A percentile compares a stretch with the other conserved stretches of the same genome.
These are phyloP conservation scores for Neostethus bicornis DNA, from an alignment of 2,797 vertebrate genomes.

Conservation along the genomic window DNA sequence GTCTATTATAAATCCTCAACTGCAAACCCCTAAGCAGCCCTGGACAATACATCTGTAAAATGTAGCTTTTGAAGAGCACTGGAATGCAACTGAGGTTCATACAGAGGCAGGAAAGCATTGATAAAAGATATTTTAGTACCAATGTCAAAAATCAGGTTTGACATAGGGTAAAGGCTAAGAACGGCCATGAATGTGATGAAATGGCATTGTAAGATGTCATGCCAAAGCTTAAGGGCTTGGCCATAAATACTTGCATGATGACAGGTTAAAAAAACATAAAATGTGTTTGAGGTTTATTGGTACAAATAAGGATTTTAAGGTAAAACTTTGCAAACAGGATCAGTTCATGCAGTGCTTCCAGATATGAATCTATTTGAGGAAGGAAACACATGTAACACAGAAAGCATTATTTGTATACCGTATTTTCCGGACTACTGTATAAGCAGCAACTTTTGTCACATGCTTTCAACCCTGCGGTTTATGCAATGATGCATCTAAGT, in stretches of 20 bases:
- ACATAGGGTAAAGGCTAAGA: constrained; percentile 32
- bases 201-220: constrained; percentile 29
- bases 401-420: too few relatives aligned
- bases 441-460: too few relatives aligned
- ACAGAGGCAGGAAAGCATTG: constrained; percentile 43
- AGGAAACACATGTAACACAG: too few relatives aligned
- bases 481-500: too few relatives aligned
- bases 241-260: constrained; percentile 5
- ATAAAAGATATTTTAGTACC: constrained; percentile 36
- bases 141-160: constrained; percentile 33
- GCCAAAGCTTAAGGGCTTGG: neutral
- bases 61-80: constrained; percentile 54
- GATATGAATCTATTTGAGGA: neutral
- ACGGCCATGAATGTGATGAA: constrained; percentile 46
- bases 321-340: neutral
- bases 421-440: too few relatives aligned
- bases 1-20: constrained; percentile 68
- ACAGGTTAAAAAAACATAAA: constrained; percentile 27
- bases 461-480: too few relatives aligned
- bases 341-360: neutral
- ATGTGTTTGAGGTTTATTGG: neutral
- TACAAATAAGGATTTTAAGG: neutral
- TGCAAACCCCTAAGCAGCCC: constrained; percentile 39
- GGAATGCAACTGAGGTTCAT: constrained; percentile 52
- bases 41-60: constrained; percentile 70